A percentile compares a stretch with the other conserved stretches of the same genome.
These are phyloP conservation scores for Candoia aspera DNA, from an alignment of 2,113 vertebrate species.

Conservation along the genomic window DNA sequence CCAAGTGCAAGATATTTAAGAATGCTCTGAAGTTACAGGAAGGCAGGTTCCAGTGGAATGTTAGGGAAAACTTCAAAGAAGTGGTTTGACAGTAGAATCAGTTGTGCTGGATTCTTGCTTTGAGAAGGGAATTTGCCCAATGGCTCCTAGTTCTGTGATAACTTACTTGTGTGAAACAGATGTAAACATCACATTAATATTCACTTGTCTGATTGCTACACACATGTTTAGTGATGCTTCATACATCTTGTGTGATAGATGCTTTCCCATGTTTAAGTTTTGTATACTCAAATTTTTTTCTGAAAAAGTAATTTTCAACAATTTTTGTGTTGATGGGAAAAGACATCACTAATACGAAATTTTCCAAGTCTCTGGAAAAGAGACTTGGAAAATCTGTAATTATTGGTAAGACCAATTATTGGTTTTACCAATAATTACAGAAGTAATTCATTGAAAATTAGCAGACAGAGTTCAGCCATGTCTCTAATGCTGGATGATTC, in stretches of 20 bases:
- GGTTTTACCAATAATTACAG: neutral
- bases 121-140: neutral
- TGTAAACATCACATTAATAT: neutral
- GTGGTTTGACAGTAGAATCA: neutral
- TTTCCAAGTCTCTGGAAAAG: neutral
- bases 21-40: neutral
- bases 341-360: neutral
- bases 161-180: neutral
- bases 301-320: neutral
- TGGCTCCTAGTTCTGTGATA: neutral
- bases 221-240: neutral
- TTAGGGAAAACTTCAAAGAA: neutral
- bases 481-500: neutral
- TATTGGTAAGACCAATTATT: neutral
- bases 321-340: neutral
- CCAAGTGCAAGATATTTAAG: neutral
- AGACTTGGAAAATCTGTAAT: neutral
- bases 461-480: neutral
- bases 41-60: neutral
- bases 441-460: neutral
- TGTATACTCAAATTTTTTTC: neutral
- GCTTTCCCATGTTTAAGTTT: neutral
- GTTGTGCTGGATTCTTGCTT: neutral
- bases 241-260: neutral
- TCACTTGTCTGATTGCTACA: neutral